Percentiles rank a stretch among this genome's conserved stretches.
phyloP scores from a whole-genome alignment of 2,797 vertebrate genomes.

The Loriculus beryllinus region DNA sequence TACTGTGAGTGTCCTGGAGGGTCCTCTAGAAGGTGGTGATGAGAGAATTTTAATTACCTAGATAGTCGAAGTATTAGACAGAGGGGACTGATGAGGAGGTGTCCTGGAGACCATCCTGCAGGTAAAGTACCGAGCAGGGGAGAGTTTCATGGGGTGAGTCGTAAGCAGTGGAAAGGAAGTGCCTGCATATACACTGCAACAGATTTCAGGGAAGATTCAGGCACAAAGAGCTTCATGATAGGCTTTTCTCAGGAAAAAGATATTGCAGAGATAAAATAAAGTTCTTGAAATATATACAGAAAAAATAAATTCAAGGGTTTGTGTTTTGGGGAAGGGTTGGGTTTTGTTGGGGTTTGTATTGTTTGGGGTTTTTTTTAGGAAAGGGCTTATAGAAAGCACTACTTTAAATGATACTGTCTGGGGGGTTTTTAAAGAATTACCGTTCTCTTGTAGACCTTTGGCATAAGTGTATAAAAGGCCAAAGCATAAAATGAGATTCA shows the following conservation, averaged over 20 bases:
- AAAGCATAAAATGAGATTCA: background rate
- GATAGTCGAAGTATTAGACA: fast-evolving
- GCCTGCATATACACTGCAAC: background rate
- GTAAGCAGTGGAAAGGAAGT: background rate
- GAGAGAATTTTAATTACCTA: background rate
- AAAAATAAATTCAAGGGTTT: background rate
- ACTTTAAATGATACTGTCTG: background rate
- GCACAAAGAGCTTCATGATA: background rate
- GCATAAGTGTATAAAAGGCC: background rate
- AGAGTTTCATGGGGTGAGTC: background rate
- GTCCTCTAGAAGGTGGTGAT: background rate
- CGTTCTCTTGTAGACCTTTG: background rate
- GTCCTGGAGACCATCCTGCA: background rate
- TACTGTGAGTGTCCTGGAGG: background rate
- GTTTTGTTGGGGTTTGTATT: too few relatives aligned
- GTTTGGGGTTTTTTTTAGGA: background rate
- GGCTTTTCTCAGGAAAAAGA: background rate
- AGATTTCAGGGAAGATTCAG: background rate
- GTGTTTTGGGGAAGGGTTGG: background rate
- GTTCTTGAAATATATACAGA: background rate
- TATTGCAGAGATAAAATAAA: background rate
- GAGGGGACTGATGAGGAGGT: background rate
- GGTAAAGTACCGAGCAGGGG: background rate
- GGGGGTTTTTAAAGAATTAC: background rate
- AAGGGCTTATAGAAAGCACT: background rate